phyloP scores from a whole-genome alignment of 2,797 vertebrate species.

The Cygnus olor region DNA sequence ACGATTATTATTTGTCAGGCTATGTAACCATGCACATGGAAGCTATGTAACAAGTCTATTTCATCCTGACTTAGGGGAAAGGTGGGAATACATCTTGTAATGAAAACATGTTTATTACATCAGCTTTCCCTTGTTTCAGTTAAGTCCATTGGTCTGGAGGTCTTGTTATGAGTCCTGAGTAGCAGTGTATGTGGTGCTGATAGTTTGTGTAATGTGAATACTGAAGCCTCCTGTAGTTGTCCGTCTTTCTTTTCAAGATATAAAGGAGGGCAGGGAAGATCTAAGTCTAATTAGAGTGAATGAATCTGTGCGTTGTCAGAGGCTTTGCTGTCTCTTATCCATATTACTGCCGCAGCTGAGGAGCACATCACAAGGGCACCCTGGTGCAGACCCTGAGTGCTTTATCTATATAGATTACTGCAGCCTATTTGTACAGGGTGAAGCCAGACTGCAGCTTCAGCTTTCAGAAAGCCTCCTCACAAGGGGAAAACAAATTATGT shows the following conservation, averaged over 20 bases:
- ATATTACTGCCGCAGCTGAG: background rate
- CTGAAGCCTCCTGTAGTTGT: background rate
- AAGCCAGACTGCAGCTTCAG: background rate
- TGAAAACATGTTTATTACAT: background rate
- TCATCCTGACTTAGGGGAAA: background rate
- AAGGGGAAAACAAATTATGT: background rate
- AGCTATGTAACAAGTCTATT: background rate
- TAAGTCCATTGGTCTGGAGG: background rate
- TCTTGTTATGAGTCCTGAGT: background rate
- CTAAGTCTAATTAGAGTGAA: constrained; percentile 9
- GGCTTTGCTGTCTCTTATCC: constrained; percentile 56
- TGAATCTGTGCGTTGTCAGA: background rate
- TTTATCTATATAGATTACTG: constrained; percentile 10
- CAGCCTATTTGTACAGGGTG: background rate
- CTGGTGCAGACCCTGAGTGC: background rate
- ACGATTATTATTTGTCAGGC: background rate
- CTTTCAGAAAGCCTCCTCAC: background rate
- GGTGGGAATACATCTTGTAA: background rate
- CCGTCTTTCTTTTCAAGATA: background rate
- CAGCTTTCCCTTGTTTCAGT: background rate
- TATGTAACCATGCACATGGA: background rate
- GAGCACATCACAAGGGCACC: constrained; percentile 30
- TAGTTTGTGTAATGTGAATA: background rate
- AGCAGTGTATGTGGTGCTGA: background rate
- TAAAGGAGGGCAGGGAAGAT: background rate